Conservation (phyloP, 2,888 invertebrate genomes). For the Germaria angustata region DNA sequence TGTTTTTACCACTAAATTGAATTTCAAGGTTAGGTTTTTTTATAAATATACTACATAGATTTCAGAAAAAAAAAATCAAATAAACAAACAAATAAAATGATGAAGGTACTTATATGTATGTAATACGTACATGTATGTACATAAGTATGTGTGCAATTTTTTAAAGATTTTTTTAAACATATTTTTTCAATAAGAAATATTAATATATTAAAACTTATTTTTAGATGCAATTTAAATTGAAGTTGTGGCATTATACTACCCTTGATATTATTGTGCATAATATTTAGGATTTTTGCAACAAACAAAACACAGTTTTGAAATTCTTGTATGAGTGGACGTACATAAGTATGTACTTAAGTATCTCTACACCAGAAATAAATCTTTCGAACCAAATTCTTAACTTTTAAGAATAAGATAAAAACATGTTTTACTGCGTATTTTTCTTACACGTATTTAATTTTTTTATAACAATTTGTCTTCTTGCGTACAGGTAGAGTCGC, state of each 20-base stretch:
- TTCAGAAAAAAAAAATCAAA: neutral
- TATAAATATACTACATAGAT: neutral
- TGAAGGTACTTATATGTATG: neutral
- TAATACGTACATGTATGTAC: neutral
- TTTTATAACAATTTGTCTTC: neutral
- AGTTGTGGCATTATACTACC: neutral
- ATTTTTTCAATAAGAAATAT: too few relatives aligned
- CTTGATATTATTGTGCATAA: too few relatives aligned
- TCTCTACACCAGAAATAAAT: neutral
- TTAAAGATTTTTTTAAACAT: too few relatives aligned
- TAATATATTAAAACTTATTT: too few relatives aligned
- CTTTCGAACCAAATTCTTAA: neutral
- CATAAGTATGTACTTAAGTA: too few relatives aligned
- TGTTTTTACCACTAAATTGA: constrained; percentile 46
- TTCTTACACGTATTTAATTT: neutral
- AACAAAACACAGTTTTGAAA: too few relatives aligned
- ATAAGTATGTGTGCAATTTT: too few relatives aligned
- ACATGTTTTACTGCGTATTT: neutral
- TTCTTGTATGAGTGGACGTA: too few relatives aligned
- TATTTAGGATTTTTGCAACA: too few relatives aligned
- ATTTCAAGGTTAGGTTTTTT: constrained; percentile 61
- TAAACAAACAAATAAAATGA: neutral
- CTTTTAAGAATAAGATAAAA: neutral
- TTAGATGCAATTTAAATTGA: neutral
- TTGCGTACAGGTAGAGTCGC: neutral